Evolutionary conservation across 2,113 vertebrate species (phyloP).

Genomic region (Engystomops pustulosus): DNA sequence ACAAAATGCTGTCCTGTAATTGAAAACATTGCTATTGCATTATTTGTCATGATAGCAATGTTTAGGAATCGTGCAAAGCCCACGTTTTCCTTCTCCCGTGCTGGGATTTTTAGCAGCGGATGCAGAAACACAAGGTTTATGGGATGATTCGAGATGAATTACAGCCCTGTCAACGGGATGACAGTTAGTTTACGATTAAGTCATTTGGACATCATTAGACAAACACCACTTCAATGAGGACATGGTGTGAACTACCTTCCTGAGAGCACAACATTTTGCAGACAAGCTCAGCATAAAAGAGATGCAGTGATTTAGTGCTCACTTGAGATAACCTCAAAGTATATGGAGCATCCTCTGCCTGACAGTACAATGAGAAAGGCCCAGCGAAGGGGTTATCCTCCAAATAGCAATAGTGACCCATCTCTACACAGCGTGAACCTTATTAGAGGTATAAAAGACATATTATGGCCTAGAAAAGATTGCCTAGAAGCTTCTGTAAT

Average conservation of each 20-base stretch:
- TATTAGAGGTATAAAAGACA: background rate
- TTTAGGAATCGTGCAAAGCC: background rate
- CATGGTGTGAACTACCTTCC: background rate
- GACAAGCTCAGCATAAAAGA: background rate
- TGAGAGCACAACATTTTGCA: background rate
- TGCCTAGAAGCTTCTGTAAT: background rate
- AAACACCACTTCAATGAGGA: slow-evolving; percentile 28
- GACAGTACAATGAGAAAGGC: background rate
- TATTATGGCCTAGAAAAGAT: background rate
- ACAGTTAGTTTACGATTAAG: background rate
- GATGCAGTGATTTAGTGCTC: background rate
- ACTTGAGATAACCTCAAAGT: background rate
- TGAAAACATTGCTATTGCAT: background rate
- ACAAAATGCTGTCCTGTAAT: background rate
- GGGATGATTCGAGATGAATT: background rate
- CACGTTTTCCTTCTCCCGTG: background rate
- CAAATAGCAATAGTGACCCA: background rate
- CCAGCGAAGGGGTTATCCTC: background rate
- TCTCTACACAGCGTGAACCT: background rate
- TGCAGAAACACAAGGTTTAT: slow-evolving; percentile 3
- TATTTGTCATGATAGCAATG: background rate
- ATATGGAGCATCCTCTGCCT: background rate
- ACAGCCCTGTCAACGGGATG: background rate
- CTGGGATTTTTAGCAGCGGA: background rate
- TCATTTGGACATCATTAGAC: slow-evolving; percentile 20